These are phyloP conservation scores for Heterotilapia buettikoferi DNA, from an alignment of 2,113 vertebrate species.

Conservation along the genomic window DNA sequence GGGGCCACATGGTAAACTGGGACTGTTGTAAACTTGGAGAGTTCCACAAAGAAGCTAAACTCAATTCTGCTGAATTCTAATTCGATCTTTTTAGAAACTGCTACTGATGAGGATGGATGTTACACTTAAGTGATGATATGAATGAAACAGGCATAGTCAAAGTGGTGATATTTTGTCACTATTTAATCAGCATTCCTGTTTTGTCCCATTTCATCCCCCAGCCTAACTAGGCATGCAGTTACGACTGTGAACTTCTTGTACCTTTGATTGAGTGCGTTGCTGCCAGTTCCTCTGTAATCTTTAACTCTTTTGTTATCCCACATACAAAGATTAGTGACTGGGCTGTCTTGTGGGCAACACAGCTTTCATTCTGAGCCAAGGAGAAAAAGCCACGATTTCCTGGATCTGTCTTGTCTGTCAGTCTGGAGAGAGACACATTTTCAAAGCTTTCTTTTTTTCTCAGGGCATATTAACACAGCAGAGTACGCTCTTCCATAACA, in stretches of 20 bases:
- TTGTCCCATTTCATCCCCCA: background rate
- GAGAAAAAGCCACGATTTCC: background rate
- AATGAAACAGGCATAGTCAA: background rate
- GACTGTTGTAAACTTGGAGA: background rate
- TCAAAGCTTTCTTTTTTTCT: background rate
- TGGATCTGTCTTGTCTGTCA: background rate
- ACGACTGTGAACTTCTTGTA: accelerated
- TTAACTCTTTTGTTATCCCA: background rate
- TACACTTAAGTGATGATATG: background rate
- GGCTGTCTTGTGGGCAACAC: accelerated
- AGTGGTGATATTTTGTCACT: background rate
- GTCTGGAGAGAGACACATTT: background rate
- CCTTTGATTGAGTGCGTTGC: background rate
- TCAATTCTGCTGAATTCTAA: background rate
- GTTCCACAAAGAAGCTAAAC: background rate
- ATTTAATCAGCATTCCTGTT: background rate
- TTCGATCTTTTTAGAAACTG: background rate
- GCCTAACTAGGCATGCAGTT: background rate
- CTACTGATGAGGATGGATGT: background rate
- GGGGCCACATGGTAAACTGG: background rate
- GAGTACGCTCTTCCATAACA: background rate
- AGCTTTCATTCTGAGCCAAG: background rate
- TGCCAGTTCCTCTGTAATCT: background rate
- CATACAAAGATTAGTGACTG: accelerated
- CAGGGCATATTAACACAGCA: background rate